A percentile compares a stretch with the other conserved stretches of the same genome.
These are phyloP conservation scores for Stichopus chloronotus DNA, from an alignment of 35 echinoderm and acorn worm genomes.

Conservation along the genomic window DNA sequence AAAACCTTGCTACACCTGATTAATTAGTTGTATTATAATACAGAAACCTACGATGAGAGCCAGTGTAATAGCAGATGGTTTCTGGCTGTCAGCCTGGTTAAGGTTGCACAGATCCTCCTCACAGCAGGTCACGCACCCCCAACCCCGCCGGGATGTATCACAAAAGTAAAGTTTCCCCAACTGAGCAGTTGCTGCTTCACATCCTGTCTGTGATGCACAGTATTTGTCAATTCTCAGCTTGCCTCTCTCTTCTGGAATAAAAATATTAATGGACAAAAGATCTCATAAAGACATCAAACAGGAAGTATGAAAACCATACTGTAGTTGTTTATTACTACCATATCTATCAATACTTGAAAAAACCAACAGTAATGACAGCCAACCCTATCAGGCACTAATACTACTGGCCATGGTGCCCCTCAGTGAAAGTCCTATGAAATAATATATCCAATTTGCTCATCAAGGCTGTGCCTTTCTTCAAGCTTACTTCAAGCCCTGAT, in stretches of 20 bases:
- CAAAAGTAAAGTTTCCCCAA: slow-evolving; percentile 85
- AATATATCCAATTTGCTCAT: no score
- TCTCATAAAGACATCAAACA: no score
- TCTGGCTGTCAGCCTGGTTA: neutral
- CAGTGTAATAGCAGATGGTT: neutral
- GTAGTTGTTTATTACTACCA: no score
- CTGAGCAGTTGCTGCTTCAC: slow-evolving; percentile 69
- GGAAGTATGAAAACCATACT: no score
- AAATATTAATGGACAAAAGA: no score
- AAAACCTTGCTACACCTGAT: neutral
- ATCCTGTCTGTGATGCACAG: slow-evolving; percentile 79
- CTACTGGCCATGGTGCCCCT: no score
- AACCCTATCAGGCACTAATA: no score
- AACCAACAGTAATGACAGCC: no score
- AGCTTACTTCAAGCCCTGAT: no score
- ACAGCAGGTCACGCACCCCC: slow-evolving; percentile 91
- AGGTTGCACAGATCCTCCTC: slow-evolving; percentile 66
- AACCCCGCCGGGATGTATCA: slow-evolving; percentile 67
- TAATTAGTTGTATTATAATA: neutral
- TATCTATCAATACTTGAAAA: no score
- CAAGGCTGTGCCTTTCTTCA: no score
- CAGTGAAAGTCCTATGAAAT: no score
- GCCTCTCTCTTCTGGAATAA: slow-evolving; percentile 72
- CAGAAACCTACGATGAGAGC: neutral
- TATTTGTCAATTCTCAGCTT: slow-evolving; percentile 88